phyloP scores from a whole-genome alignment of 2,113 vertebrate species.

The Etia nguti region DNA sequence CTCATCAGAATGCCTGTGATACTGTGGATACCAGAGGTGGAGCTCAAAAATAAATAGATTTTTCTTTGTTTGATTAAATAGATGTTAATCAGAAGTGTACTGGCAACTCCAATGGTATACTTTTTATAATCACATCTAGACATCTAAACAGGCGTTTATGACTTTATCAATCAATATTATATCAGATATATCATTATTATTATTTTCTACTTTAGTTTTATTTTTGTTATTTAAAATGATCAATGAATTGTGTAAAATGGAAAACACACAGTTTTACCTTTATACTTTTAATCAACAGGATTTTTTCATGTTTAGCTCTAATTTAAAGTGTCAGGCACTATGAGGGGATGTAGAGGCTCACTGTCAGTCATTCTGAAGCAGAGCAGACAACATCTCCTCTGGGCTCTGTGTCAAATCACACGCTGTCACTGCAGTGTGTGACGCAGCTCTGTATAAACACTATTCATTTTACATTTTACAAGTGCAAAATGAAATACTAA shows the following conservation, averaged over 20 bases:
- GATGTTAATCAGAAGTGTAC: not conserved
- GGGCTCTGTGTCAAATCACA: not conserved
- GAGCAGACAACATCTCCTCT: not conserved
- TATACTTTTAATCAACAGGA: not conserved
- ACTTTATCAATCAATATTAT: not conserved
- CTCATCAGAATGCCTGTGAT: not conserved
- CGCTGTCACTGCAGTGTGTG: not conserved
- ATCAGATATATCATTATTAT: fast-evolving
- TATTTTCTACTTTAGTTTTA: not conserved
- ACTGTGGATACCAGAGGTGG: not conserved
- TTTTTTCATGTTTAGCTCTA: not conserved
- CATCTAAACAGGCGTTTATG: not conserved
- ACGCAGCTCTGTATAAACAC: fast-evolving
- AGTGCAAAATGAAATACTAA: not conserved
- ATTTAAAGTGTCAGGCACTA: not conserved
- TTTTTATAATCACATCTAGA: not conserved
- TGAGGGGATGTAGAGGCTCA: not conserved
- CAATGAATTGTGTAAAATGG: not conserved
- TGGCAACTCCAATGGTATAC: not conserved
- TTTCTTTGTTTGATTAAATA: too few relatives aligned
- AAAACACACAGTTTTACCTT: not conserved
- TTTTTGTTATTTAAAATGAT: not conserved
- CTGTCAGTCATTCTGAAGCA: not conserved
- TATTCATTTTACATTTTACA: not conserved
- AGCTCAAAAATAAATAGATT: not conserved